These are phyloP conservation scores for Muscicapa comitata DNA, from an alignment of 2,797 vertebrate genomes.

Conservation along the genomic window DNA sequence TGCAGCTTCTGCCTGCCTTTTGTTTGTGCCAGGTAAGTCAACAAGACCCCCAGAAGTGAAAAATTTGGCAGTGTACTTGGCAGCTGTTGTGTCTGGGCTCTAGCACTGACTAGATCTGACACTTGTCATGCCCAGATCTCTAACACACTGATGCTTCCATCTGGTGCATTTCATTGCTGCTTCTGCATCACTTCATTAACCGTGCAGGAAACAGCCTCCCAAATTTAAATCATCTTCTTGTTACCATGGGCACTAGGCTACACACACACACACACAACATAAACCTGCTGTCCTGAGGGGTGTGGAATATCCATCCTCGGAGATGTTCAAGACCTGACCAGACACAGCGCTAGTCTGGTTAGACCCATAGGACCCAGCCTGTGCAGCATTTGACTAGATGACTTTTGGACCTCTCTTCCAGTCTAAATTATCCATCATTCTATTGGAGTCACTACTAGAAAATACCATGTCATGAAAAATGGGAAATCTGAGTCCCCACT, in stretches of 20 bases:
- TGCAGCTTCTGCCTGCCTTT: neutral
- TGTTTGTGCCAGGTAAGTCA: neutral
- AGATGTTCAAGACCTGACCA: neutral
- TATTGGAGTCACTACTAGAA: neutral
- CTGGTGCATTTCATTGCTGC: neutral
- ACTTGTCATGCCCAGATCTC: neutral
- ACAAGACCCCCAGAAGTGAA: neutral
- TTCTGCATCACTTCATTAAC: neutral
- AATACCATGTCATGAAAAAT: neutral
- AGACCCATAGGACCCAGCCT: neutral
- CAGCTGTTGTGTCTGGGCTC: neutral
- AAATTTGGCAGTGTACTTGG: neutral
- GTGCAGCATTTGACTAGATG: neutral
- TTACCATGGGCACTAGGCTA: neutral
- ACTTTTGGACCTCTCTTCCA: neutral
- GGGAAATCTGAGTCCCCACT: neutral
- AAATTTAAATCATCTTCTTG: neutral
- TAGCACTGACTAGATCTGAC: accelerated
- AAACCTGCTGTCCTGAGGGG: neutral
- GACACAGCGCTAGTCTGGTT: neutral
- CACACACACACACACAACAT: neutral
- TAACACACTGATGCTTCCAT: neutral
- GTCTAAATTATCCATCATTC: neutral
- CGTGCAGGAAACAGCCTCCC: neutral
- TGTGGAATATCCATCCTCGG: neutral